Conservation (phyloP, 2,113 vertebrate genomes). For the Ondatra zibethicus region DNA sequence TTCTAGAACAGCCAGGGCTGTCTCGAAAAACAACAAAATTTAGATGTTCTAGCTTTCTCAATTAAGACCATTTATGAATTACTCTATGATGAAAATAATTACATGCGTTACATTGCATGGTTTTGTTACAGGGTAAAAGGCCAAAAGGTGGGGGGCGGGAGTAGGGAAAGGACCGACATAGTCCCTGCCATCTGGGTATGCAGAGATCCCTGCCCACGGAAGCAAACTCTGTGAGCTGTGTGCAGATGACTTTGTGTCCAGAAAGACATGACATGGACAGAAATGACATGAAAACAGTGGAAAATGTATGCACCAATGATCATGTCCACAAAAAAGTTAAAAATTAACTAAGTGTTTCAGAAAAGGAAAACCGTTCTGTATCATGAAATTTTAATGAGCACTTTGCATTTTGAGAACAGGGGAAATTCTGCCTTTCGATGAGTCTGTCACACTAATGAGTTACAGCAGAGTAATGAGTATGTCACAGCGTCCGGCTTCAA, state of each 20-base stretch:
- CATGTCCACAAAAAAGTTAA: not conserved
- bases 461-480: not conserved
- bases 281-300: conserved; percentile 9
- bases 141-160: not conserved
- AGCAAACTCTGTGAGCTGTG: conserved; percentile 54
- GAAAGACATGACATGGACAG: not conserved
- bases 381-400: not conserved
- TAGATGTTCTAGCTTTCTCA: conserved; percentile 71
- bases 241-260: not conserved
- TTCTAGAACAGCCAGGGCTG: too few species aligned
- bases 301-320: not conserved
- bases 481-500: not conserved
- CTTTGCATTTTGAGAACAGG: not conserved
- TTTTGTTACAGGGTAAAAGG: conserved; percentile 73
- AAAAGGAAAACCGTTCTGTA: not conserved
- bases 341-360: not conserved
- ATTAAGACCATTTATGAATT: conserved; percentile 83
- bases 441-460: not conserved
- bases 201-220: not conserved
- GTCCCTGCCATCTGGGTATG: not conserved
- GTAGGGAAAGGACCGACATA: not conserved
- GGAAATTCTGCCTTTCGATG: not conserved
- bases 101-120: conserved; percentile 51
- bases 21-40: not conserved
- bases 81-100: conserved; percentile 21